Conservation (phyloP, 2,113 vertebrate genomes). For the Callipepla squamata region DNA sequence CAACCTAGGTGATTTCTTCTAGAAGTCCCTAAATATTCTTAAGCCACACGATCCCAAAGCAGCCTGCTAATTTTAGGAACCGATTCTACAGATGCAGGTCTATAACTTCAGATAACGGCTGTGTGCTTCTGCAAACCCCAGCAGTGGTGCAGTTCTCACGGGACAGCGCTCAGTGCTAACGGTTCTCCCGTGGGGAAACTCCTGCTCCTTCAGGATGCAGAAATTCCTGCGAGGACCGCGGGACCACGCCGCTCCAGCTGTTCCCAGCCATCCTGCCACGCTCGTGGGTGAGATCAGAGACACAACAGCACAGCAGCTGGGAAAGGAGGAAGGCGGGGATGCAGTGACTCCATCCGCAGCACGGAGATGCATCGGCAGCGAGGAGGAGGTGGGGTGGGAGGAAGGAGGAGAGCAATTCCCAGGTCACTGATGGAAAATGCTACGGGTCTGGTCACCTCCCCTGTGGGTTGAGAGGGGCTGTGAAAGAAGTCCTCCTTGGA, state of each 20-base stretch:
- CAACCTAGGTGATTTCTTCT: background rate
- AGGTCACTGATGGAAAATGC: background rate
- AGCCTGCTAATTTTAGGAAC: background rate
- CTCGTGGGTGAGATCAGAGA: background rate
- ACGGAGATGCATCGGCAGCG: background rate
- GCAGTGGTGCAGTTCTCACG: background rate
- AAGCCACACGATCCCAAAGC: background rate
- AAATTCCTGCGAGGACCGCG: background rate
- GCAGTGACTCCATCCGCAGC: background rate
- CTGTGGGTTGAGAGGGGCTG: background rate
- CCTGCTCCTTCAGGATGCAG: background rate
- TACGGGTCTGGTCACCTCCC: background rate
- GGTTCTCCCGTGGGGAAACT: background rate
- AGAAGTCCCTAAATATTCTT: background rate
- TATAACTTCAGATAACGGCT: background rate
- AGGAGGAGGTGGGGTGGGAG: background rate
- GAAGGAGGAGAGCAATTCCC: conserved; percentile 14
- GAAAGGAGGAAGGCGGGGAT: background rate
- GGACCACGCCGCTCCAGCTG: background rate
- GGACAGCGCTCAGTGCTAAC: accelerated
- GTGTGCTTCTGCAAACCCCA: background rate
- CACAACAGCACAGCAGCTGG: background rate
- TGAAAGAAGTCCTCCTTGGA: conserved; percentile 31
- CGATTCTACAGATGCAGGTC: background rate
- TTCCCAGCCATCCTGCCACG: background rate